A percentile compares a stretch with the other conserved stretches of the same genome.
phyloP scores from a whole-genome alignment of 2,797 vertebrate genomes.

The Alfaro cultratus region DNA sequence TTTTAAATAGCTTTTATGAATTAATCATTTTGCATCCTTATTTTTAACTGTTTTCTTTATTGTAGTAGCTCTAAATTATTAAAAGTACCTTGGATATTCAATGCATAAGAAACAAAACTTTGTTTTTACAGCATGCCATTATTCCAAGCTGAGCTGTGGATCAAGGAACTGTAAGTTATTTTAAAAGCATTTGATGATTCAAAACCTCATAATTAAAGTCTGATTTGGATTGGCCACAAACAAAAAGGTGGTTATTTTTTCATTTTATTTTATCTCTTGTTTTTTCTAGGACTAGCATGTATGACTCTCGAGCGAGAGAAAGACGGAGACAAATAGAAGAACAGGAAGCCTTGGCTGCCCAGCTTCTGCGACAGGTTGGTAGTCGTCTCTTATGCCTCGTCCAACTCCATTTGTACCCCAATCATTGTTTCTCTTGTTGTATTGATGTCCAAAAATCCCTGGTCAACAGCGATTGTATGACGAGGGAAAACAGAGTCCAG shows the following conservation, averaged over 20 bases:
- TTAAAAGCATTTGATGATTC: background rate
- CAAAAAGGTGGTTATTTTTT: background rate
- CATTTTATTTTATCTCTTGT: background rate
- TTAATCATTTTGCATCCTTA: background rate
- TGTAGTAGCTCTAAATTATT: background rate
- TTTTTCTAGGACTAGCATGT: constrained; percentile 88
- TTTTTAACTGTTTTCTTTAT: background rate
- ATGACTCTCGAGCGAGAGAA: constrained; percentile 93
- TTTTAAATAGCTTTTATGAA: background rate
- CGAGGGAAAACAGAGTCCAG: constrained; percentile 75
- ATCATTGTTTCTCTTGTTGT: background rate
- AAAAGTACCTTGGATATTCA: background rate
- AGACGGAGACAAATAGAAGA: constrained; percentile 91
- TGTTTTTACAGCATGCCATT: constrained; percentile 81
- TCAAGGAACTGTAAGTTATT: constrained; percentile 94
- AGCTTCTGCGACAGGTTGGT: constrained; percentile 88
- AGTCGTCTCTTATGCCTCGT: background rate
- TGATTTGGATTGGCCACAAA: constrained; percentile 1
- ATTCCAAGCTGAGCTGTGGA: constrained; percentile 95
- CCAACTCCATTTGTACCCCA: background rate
- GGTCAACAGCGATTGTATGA: constrained; percentile 83
- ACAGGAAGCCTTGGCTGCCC: constrained; percentile 87
- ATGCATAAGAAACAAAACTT: constrained; percentile 6
- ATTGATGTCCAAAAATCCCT: constrained; percentile 17
- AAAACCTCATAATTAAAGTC: background rate